Percentiles rank a stretch among this genome's conserved stretches.
phyloP scores from a whole-genome alignment of 1,140 invertebrate species.

The Drosophila sulfurigaster region DNA sequence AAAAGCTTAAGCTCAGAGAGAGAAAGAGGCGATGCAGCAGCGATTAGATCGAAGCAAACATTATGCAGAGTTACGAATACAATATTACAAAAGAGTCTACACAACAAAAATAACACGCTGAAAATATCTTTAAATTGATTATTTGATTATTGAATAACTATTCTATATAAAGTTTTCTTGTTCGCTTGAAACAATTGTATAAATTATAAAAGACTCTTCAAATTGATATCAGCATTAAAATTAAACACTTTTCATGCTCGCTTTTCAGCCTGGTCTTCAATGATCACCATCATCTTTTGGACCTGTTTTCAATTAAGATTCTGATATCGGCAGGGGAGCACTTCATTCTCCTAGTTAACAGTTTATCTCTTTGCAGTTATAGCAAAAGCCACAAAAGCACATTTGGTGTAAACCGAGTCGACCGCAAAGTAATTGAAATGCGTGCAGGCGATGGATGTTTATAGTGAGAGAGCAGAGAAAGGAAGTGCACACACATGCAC shows the following conservation, averaged over 20 bases:
- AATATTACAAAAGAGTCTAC: not conserved
- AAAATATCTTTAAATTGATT: too few species aligned
- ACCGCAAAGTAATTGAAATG: conserved; percentile 79
- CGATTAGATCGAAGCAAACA: conserved; percentile 19
- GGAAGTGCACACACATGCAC: not conserved
- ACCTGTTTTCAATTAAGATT: too few species aligned
- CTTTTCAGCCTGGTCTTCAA: too few species aligned
- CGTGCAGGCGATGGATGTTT: conserved; percentile 35
- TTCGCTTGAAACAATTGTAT: too few species aligned
- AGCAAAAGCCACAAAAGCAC: conserved; percentile 70
- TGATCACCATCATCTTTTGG: too few species aligned
- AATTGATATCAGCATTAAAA: too few species aligned
- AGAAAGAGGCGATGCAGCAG: not conserved
- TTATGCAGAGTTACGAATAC: not conserved
- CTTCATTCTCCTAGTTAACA: conserved; percentile 1
- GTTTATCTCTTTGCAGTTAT: not conserved
- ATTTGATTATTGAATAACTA: too few species aligned
- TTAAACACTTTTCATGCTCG: too few species aligned
- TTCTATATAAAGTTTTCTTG: too few species aligned
- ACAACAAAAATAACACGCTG: not conserved
- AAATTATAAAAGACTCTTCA: too few species aligned
- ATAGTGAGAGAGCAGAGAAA: not conserved
- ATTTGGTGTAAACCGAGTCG: conserved; percentile 77
- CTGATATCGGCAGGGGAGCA: too few species aligned
- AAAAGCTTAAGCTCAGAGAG: conserved; percentile 23